Base-by-base conservation (phyloP, 2,797 vertebrate species). In the Ctenopoma multispine region DNA sequence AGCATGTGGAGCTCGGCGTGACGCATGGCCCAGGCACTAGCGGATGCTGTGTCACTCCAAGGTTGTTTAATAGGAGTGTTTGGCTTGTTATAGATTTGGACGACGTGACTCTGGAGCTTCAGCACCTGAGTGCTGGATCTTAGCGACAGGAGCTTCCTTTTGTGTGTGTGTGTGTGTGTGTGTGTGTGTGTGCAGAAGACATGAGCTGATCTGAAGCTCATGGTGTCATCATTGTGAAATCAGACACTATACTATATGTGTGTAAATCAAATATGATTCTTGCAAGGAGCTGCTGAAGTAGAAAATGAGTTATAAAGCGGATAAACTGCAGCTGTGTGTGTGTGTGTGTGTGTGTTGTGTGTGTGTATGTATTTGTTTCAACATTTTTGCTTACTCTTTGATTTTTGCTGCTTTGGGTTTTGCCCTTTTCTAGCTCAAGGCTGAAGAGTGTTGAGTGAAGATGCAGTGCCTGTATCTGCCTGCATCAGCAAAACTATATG, bases 401-500 rank as follows among this genome's bases (percentile, higher is more conserved):
- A 87, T 84, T 90, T 83, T 58, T 2, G 4, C 69, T 62, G 63
- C 87, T 86, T 89, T 76, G 59, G 72, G 69, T 79, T 84, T 82
- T 57, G 65, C 75, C 77, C 67, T 69, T 65, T 75, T 72, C 62
- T 72, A 24, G 89, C 87, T 87, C 71, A 58, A 81, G 87, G 89
- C 88, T 79, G 50, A 1, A 31, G 24, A 69, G 77, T 21, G 50
- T 77, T 77, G 72, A 85, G 68, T 67, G 78, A 85, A 81, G 71
- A 74, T 81, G 75, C 81, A 38, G 63, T 10, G 80, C 61, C 58
- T 44, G 23, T 24, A 86, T 90, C 78, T 75, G 77, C 80, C 67
- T 61, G 72, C 78, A 64, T 93, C 92, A 92, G 92, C 91, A 90
- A 55, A 90, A 89, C 51, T 17, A 23, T 64, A 90, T 91, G 90